A percentile compares a stretch with the other conserved stretches of the same genome.
Conservation (phyloP, 2,888 invertebrate species). For the Heteromyza rotundicornis region DNA sequence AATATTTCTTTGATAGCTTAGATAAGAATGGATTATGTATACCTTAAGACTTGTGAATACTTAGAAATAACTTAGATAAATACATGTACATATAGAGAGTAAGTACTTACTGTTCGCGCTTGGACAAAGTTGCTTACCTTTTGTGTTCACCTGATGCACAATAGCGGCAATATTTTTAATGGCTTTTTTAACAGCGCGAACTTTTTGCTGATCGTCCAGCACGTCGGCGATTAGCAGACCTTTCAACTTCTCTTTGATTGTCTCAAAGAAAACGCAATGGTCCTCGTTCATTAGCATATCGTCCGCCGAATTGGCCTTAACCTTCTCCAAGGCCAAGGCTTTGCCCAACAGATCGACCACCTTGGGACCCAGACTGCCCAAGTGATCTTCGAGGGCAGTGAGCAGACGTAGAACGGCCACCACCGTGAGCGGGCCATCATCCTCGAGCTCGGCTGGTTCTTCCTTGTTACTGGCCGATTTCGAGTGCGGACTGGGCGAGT, state of each 20-base stretch:
- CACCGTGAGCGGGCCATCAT: slow-evolving; percentile 66
- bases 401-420: slow-evolving; percentile 76
- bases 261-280: slow-evolving; percentile 79
- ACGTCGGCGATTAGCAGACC: slow-evolving; percentile 77
- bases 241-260: slow-evolving; percentile 84
- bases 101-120: not conserved
- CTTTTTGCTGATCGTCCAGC: slow-evolving; percentile 66
- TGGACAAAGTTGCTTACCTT: slow-evolving; percentile 61
- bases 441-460: slow-evolving; percentile 43
- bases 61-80: no score
- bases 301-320: slow-evolving; percentile 76
- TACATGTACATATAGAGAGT: no score
- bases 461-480: slow-evolving; percentile 38
- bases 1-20: no score
- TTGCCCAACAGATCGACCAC: slow-evolving; percentile 78
- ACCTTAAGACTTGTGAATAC: no score
- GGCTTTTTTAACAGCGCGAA: slow-evolving; percentile 75
- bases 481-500: slow-evolving; percentile 25
- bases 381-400: slow-evolving; percentile 80
- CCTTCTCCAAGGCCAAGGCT: slow-evolving; percentile 79
- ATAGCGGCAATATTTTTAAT: slow-evolving; percentile 79
- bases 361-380: slow-evolving; percentile 85
- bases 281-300: slow-evolving; percentile 75
- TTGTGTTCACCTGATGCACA: slow-evolving; percentile 70
- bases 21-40: no score